Evolutionary conservation across 2,888 invertebrate species (phyloP).

Genomic region (Rhamnusium bicolor): DNA sequence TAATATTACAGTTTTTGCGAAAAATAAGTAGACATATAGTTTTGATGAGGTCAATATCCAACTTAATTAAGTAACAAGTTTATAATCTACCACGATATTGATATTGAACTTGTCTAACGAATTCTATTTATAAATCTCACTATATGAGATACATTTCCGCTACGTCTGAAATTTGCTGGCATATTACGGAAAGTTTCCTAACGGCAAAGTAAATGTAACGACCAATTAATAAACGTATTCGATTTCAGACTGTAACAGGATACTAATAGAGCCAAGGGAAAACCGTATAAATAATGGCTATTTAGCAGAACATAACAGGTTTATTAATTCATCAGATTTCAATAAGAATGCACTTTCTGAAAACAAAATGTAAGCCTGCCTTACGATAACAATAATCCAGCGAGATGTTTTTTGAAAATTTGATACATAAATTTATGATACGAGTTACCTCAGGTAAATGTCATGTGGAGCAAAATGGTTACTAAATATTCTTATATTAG

Average conservation of each 20-base stretch:
- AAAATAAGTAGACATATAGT: neutral
- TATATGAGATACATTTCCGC: neutral
- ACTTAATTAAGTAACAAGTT: neutral
- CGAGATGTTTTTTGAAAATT: no score
- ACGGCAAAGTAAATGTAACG: constrained; percentile 1
- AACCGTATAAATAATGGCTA: neutral
- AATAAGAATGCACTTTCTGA: no score
- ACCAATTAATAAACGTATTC: constrained; percentile 13
- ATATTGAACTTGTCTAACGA: neutral
- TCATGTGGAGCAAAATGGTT: no score
- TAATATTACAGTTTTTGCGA: no score
- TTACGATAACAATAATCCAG: no score
- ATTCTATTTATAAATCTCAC: neutral
- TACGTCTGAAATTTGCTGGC: neutral
- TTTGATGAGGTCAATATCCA: neutral
- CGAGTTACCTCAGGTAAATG: no score
- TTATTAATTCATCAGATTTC: neutral
- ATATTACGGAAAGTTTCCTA: neutral
- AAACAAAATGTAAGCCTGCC: no score
- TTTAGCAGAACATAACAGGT: neutral
- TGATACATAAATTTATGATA: no score
- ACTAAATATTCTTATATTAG: no score
- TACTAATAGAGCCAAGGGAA: neutral
- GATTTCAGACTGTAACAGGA: neutral
- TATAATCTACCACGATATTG: neutral